Conservation (phyloP, 2,797 vertebrate genomes). For the Epinephelus coioides region DNA sequence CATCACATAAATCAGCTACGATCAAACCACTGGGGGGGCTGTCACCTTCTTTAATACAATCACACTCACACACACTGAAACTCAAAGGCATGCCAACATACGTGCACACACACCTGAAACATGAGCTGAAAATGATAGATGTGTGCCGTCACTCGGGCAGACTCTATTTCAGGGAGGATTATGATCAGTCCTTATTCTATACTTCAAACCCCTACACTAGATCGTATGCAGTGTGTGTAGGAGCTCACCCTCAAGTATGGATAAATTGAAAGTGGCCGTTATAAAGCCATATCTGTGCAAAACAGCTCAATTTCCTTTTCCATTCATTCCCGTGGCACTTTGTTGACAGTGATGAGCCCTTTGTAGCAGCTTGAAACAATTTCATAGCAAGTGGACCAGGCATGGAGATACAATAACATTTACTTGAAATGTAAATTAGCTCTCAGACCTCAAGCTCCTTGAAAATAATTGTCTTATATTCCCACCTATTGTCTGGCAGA, state of each 20-base stretch:
- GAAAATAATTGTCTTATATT: constrained; percentile 61
- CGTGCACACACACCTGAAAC: constrained; percentile 15
- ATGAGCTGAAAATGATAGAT: constrained; percentile 26
- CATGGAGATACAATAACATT: constrained; percentile 60
- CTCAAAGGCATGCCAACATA: constrained; percentile 14
- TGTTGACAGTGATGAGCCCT: constrained; percentile 53
- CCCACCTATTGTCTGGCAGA: constrained; percentile 43
- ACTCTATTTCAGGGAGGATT: constrained; percentile 10
- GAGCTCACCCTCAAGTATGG: constrained; percentile 3
- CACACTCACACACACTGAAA: constrained; percentile 16
- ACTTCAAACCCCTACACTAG: constrained; percentile 20
- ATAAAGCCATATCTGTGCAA: constrained; percentile 24
- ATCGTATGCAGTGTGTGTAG: constrained; percentile 13
- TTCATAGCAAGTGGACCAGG: constrained; percentile 48
- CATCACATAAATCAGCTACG: constrained; percentile 48
- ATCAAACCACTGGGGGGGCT: constrained; percentile 39
- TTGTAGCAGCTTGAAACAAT: constrained; percentile 60
- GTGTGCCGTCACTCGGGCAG: constrained; percentile 21
- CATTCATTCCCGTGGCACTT: constrained; percentile 21
- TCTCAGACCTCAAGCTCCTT: constrained; percentile 53
- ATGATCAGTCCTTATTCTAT: constrained; percentile 17
- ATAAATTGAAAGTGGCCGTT: constrained; percentile 26
- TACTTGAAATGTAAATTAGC: constrained; percentile 72
- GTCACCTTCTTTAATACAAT: constrained; percentile 25
- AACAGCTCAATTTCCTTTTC: constrained; percentile 43